phyloP scores from a whole-genome alignment of 2,113 vertebrate genomes.

The Orthonyx spaldingii region DNA sequence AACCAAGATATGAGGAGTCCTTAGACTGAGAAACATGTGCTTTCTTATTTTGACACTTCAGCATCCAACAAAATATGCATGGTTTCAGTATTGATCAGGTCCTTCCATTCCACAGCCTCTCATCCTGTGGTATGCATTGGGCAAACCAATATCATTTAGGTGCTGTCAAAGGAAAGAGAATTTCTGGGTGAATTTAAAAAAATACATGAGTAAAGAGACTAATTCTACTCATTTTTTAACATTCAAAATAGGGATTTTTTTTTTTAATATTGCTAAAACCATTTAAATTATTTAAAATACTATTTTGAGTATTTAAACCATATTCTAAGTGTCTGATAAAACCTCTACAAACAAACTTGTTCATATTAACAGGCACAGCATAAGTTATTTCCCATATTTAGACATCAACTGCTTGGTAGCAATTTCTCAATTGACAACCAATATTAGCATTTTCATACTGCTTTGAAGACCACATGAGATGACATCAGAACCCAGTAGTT shows the following conservation, averaged over 20 bases:
- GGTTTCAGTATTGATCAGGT: not conserved
- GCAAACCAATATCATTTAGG: not conserved
- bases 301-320: not conserved
- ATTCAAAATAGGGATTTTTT: not conserved
- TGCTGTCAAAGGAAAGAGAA: not conserved
- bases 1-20: not conserved
- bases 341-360: not conserved
- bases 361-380: not conserved
- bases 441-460: not conserved
- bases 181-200: not conserved
- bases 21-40: not conserved
- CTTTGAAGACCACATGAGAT: not conserved
- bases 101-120: not conserved
- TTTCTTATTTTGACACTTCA: not conserved
- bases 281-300: not conserved
- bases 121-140: not conserved
- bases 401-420: not conserved
- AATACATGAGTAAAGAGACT: not conserved
- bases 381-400: not conserved
- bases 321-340: not conserved
- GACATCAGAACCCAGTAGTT: not conserved
- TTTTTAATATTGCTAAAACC: not conserved
- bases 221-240: not conserved
- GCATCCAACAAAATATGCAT: not conserved
- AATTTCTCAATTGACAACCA: not conserved